Evolutionary conservation across 2,113 vertebrate genomes (phyloP), one percentile per base, ranked within the genome.

Genomic region (Myotis lucifugus): DNA sequence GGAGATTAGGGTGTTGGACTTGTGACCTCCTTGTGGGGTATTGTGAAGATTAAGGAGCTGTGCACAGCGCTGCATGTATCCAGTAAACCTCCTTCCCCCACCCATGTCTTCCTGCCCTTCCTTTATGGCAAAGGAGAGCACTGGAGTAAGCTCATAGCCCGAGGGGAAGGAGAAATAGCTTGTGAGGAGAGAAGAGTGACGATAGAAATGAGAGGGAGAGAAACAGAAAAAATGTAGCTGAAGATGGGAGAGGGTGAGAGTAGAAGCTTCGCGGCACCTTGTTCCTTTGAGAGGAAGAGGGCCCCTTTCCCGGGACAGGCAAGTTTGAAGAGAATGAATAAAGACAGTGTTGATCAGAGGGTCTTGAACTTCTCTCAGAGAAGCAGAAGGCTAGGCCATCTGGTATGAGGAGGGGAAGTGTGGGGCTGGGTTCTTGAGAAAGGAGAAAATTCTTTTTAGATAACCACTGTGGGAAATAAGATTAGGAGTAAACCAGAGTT

Each of bases 391-490:
- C 73, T 18, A 6, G 83, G 82, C 74, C 95, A 96, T 95, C 91
- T 96, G 93, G 67, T 69, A 13, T 54, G 59, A 91, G 85, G 29
- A 96, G 50, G 89, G 87, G 50, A 87, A 88, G 54, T 59, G 48
- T 96, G 50, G 93, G 94, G 95, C 61, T 93, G 91, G 86, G 89
- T 73, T 89, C 89, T 95, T 86, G 89, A 91, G 95, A 93, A 93
- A 92, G 66, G 76, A 81, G 93, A 96, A 96, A 93, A 95, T 97
- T 96, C 93, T 91, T 96, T 92, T 83, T 25, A 91, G 86, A 95
- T 91, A 91, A 84, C 56, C 89, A 32, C 95, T 91, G 87, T 97
- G 97, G 97, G 96, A 97, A 97, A 94, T 89, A 74, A 85, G 93
- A 91, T 91, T 67, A 88, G 37, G 90, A 91, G 86, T 89, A 83